phyloP scores from a whole-genome alignment of 2,113 vertebrate genomes.

The Tor tambroides region DNA sequence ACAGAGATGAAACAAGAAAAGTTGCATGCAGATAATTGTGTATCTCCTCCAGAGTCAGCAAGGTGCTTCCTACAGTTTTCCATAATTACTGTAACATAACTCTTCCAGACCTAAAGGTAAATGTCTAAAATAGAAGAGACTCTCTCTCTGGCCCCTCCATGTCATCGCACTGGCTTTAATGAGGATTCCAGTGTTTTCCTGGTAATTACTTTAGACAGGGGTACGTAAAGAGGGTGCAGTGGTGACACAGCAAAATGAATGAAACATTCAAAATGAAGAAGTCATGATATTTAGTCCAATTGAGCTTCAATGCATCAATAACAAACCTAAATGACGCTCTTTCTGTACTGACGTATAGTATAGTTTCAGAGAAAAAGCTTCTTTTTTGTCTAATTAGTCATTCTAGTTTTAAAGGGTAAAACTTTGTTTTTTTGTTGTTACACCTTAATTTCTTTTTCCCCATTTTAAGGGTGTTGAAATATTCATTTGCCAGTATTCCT shows the following conservation, averaged over 20 bases:
- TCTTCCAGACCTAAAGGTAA: slow-evolving; percentile 38
- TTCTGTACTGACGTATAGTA: not conserved
- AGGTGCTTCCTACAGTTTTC: slow-evolving; percentile 49
- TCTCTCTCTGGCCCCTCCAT: slow-evolving; percentile 1
- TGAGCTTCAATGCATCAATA: not conserved
- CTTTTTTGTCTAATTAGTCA: too few relatives aligned
- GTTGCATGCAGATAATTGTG: slow-evolving; percentile 43
- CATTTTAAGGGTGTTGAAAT: not conserved
- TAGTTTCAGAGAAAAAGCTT: too few relatives aligned
- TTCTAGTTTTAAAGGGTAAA: not conserved
- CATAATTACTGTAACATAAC: slow-evolving; percentile 49
- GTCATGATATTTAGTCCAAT: not conserved
- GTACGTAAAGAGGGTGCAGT: slow-evolving; percentile 2
- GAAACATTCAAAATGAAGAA: slow-evolving; percentile 4
- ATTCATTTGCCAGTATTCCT: not conserved
- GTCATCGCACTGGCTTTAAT: slow-evolving; percentile 24
- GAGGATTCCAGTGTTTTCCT: slow-evolving; percentile 52
- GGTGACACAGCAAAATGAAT: slow-evolving; percentile 25
- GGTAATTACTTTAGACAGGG: slow-evolving; percentile 54
- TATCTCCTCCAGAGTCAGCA: slow-evolving; percentile 24
- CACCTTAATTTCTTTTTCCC: too few relatives aligned
- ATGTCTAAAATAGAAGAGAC: slow-evolving; percentile 32
- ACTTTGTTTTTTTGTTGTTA: not conserved
- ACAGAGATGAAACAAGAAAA: slow-evolving; percentile 43
- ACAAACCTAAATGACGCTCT: too few relatives aligned